phyloP scores from a whole-genome alignment of 1,140 invertebrate species.

The Olivierus martensii region DNA sequence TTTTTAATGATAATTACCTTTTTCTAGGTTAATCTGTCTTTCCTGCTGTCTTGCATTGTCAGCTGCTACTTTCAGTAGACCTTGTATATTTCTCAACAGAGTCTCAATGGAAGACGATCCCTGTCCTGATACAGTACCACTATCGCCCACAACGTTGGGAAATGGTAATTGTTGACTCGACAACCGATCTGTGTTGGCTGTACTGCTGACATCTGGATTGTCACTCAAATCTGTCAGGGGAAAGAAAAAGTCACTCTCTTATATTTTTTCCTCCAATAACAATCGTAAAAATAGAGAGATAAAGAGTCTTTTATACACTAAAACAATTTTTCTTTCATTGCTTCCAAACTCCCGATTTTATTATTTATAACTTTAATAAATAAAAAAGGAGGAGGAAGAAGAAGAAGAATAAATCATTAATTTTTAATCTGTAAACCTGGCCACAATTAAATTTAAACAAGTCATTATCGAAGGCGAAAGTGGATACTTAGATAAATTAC shows the following conservation, averaged over 20 bases:
- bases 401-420: too few species aligned
- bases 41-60: conserved; percentile 91
- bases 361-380: too few species aligned
- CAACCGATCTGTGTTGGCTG: conserved; percentile 22
- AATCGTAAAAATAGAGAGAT: too few species aligned
- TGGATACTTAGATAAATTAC: too few species aligned
- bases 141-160: conserved; percentile 24
- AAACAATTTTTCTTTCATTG: too few species aligned
- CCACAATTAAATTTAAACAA: too few species aligned
- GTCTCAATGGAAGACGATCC: conserved; percentile 69
- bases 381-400: too few species aligned
- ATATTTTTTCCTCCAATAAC: not conserved
- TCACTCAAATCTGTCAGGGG: conserved; percentile 22
- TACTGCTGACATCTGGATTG: conserved; percentile 23
- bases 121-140: conserved; percentile 30
- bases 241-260: not conserved
- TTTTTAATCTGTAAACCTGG: too few species aligned
- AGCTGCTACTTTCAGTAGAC: conserved; percentile 81
- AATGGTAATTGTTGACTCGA: conserved; percentile 4
- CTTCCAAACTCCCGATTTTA: too few species aligned
- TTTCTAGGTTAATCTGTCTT: conserved; percentile 86
- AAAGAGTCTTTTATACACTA: too few species aligned
- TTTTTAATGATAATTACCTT: conserved; percentile 57
- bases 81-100: conserved; percentile 83
- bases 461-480: too few species aligned